Evolutionary conservation across 1,140 invertebrate genomes (phyloP).

Genomic region (Leptinotarsa lineolata): DNA sequence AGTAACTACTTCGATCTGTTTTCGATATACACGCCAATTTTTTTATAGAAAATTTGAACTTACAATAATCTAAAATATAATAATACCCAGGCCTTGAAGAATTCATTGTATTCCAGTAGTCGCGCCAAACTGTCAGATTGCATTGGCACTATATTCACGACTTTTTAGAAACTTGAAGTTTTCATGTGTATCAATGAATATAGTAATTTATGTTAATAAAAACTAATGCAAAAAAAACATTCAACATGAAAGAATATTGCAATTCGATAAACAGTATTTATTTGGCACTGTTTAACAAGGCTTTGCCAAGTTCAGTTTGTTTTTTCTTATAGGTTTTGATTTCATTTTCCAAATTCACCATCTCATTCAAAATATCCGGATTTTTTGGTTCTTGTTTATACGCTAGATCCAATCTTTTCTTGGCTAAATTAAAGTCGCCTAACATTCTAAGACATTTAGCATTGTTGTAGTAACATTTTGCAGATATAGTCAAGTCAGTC

Average conservation of each 20-base stretch:
- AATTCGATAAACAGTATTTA: not conserved
- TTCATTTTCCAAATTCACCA: constrained; percentile 12
- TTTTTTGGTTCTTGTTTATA: constrained; percentile 58
- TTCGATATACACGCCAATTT: too few relatives aligned
- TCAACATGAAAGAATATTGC: constrained; percentile 1
- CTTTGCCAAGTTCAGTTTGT: constrained; percentile 19
- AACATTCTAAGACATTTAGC: constrained; percentile 64
- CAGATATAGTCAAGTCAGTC: constrained; percentile 58
- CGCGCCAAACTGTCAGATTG: too few relatives aligned
- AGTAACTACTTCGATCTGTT: too few relatives aligned
- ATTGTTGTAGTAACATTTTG: constrained; percentile 65
- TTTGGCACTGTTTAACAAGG: constrained; percentile 2
- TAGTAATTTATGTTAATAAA: too few relatives aligned
- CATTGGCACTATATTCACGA: too few relatives aligned
- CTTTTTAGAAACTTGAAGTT: too few relatives aligned
- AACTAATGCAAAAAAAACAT: not conserved
- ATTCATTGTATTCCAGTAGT: too few relatives aligned
- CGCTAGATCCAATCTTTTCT: constrained; percentile 57
- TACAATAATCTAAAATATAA: too few relatives aligned
- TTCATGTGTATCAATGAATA: too few relatives aligned
- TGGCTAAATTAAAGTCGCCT: constrained; percentile 58
- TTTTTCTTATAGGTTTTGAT: constrained; percentile 15
- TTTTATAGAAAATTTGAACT: too few relatives aligned
- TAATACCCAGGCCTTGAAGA: too few relatives aligned
- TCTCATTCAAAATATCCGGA: constrained; percentile 56